Base-by-base conservation (phyloP, 2,888 invertebrate species). In the Odontocerum albicorne region DNA sequence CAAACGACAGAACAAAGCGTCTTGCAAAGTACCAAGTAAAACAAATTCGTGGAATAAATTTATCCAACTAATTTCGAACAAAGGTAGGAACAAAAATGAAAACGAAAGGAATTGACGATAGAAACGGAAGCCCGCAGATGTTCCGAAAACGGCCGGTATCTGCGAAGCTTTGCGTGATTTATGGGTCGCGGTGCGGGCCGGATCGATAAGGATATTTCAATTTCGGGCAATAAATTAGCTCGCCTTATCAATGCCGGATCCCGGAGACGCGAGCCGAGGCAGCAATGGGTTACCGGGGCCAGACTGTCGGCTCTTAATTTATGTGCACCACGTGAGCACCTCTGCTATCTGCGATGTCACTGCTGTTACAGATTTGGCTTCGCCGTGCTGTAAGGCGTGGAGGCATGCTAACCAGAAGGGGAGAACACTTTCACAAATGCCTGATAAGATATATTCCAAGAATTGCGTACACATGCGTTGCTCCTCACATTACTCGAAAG, bases 151-250 rank as follows among this genome's bases (percentile, higher is more conserved):
- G 12, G 17, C 31, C 27, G 39, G 32, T 22, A 36, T 22, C 36
- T 45, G 45, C 19, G 35, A 32, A 31, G 19, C 32, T 22, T 32
- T 21, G 36, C 13, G 51, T 57, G 57, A 57, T 57, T 57, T 57
- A 57, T 40, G 36, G 16, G 13, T n/a, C 12, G 6, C 32, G 7
- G 17, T n/a, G 19, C 42, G 32, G 22, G 19, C 35, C 8, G 31
- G 27, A 12, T 31, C 31, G 59, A 59, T 59, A 55, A 55, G 59
- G 52, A 55, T 49, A 58, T 55, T 55, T 58, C 58, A 58, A 55
- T 58, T 58, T 58, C 27, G 44, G 36, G 50, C 55, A 43, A 44
- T 59, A 59, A 59, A 59, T 59, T 55, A 55, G 52, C 39, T 42
- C 12, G 16, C 38, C 59, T 59, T 59, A 59, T 59, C 59, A 44